Percentiles rank a stretch among this genome's conserved stretches.
Conservation (phyloP, 2,113 vertebrate species). For the Cyanistes caeruleus region DNA sequence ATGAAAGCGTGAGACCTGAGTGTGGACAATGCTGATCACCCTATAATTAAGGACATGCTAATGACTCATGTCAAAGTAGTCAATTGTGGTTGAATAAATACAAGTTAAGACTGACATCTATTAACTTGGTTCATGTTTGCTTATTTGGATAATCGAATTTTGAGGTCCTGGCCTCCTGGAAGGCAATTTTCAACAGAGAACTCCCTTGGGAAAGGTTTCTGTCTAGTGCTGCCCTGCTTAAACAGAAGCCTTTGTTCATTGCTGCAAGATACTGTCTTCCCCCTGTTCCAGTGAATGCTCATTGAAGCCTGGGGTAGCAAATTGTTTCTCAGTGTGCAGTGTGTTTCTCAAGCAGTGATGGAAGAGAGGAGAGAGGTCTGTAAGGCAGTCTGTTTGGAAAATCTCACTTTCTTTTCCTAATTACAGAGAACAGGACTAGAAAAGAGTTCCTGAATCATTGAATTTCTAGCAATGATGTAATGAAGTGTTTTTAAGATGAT, state of each 20-base stretch:
- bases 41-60: background rate
- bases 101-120: background rate
- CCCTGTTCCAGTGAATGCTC: background rate
- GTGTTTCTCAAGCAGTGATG: background rate
- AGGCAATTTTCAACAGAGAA: background rate
- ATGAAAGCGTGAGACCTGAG: background rate
- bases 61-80: background rate
- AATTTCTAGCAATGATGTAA: background rate
- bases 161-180: background rate
- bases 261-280: background rate
- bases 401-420: background rate
- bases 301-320: background rate
- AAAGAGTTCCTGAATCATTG: background rate
- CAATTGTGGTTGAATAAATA: background rate
- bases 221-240: background rate
- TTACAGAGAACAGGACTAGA: background rate
- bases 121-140: background rate
- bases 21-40: background rate
- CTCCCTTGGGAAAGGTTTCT: background rate
- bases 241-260: background rate
- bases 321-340: background rate
- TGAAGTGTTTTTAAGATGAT: background rate
- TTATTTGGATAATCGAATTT: background rate
- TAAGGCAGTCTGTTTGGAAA: background rate
- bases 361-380: background rate